phyloP scores from a whole-genome alignment of 2,888 invertebrate genomes.

The Acanthoscelides obtectus region DNA sequence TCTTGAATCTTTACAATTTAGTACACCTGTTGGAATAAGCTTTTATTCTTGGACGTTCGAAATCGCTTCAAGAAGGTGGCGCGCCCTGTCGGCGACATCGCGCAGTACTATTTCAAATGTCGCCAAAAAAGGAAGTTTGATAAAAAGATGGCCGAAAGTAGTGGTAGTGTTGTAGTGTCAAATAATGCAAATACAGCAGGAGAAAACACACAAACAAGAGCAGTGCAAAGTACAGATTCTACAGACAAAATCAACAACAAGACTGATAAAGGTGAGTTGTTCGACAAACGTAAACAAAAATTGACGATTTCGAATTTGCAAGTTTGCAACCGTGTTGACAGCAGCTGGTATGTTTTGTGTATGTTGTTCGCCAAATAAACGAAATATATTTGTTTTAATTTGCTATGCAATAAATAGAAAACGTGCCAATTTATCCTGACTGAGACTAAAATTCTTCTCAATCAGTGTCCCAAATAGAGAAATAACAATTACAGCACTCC shows the following conservation, averaged over 20 bases:
- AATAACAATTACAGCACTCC: background rate
- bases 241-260: slow-evolving; percentile 34
- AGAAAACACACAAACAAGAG: slow-evolving; percentile 35
- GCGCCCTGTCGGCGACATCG: background rate
- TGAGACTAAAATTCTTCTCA: background rate
- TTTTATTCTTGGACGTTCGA: background rate
- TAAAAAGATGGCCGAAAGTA: slow-evolving; percentile 45
- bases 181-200: slow-evolving; percentile 42
- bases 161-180: slow-evolving; percentile 42
- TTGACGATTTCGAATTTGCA: background rate
- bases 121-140: slow-evolving; percentile 25
- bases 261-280: slow-evolving; percentile 41
- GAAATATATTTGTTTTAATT: background rate
- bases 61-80: background rate
- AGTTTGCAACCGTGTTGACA: background rate
- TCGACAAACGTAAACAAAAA: slow-evolving; percentile 1
- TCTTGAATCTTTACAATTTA: no score
- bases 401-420: background rate
- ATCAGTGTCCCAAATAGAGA: background rate
- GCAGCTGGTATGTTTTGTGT: background rate
- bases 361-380: background rate
- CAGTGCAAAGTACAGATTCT: slow-evolving; percentile 30
- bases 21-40: no score
- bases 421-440: background rate
- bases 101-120: slow-evolving; percentile 5